Evolutionary conservation across 2,113 vertebrate species (phyloP), one percentile per base, ranked within the genome.

Genomic region (Ictalurus furcatus): DNA sequence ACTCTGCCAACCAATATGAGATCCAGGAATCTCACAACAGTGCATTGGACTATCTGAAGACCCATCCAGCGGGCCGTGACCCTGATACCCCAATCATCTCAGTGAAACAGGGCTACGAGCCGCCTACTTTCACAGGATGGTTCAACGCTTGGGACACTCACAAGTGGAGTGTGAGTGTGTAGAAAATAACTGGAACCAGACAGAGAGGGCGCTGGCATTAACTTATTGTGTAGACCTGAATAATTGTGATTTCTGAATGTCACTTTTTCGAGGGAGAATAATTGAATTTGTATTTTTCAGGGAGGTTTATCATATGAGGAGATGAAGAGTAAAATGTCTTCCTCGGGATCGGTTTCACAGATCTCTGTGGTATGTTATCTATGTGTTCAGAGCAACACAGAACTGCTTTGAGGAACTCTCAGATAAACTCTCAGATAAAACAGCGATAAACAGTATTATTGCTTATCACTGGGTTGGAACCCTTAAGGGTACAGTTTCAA

Each of bases 61-160:
- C 93, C 25, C 97, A 98, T 89, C 97, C 97, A 0, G 97, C 97
- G 0, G 95, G 94, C 40, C 96, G 97, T 19, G 97, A 98, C 92
- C 54, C 91, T 3, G 95, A 96, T 25, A 97, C 96, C 0, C 95
- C 97, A 0, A 91, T 97, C 80, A 90, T 96, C 86, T 87, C 92
- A 23, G 95, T 98, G 87, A 98, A 97, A 90, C 97, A 98, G 93
- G 97, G 97, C 52, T 91, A 91, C 0, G 97, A 98, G 52, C 97
- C 97, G 0, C 96, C 95, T 58, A 98, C 96, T 63, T 98, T 98
- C 93, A 98, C 97, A 0, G 97, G 97, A 7, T 98, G 97, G 97
- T 98, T 98, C 94, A 94, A 95, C 0, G 97, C 97, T 6, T 98
- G 97, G 97, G 97, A 98, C 88, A 94, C 97, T 34, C 96, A 97